A percentile compares a stretch with the other conserved stretches of the same genome.
phyloP scores from a whole-genome alignment of 2,797 vertebrate species.

The Bradypus variegatus region DNA sequence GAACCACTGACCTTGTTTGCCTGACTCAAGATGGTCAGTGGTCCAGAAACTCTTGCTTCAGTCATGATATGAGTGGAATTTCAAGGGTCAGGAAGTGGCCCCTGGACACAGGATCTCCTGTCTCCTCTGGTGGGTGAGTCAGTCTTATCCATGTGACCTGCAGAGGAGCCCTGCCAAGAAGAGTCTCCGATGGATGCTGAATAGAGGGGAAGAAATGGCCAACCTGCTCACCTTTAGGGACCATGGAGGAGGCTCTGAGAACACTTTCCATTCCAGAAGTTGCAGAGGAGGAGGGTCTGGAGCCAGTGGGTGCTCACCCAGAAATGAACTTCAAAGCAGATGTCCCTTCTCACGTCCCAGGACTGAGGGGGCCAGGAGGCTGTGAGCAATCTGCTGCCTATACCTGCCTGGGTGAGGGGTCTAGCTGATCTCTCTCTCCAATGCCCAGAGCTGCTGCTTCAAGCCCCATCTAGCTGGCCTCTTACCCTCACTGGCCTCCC shows the following conservation, averaged over 20 bases:
- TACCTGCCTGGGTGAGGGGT: not conserved
- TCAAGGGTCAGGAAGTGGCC: not conserved
- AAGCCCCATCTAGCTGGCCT: not conserved
- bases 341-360: not conserved
- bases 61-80: not conserved
- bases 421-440: not conserved
- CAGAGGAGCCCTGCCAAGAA: not conserved
- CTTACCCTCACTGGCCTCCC: not conserved
- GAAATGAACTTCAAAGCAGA: conserved; percentile 16
- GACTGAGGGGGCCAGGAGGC: not conserved
- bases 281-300: conserved; percentile 33
- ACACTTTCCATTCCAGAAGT: conserved; percentile 23
- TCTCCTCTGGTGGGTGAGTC: not conserved
- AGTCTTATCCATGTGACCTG: not conserved
- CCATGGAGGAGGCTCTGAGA: not conserved
- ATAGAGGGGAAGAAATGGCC: not conserved
- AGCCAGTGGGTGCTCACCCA: not conserved
- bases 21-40: not conserved
- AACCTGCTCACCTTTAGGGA: conserved; percentile 45
- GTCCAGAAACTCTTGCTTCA: not conserved
- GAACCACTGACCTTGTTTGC: not conserved
- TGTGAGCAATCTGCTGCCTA: not conserved
- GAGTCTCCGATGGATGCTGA: not conserved
- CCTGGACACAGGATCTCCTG: not conserved
- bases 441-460: not conserved